Evolutionary conservation across 2,888 invertebrate species (phyloP).

Genomic region (Hemaris fuciformis): DNA sequence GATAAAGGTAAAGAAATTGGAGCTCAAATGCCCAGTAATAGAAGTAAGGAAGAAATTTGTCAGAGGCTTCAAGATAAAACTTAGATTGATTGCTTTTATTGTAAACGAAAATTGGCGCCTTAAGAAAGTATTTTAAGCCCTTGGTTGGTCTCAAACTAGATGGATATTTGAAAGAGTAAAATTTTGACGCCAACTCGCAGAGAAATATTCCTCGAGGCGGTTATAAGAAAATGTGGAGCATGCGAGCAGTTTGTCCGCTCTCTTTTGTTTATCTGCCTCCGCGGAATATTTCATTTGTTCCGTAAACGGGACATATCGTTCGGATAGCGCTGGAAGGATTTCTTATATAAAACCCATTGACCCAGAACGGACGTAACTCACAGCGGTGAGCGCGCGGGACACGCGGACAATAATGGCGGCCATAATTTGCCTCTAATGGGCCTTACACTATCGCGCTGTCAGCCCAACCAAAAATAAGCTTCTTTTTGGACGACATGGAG

Average conservation of each 20-base stretch:
- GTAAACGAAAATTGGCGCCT: not conserved
- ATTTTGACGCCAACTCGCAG: not conserved
- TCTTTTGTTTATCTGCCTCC: slow-evolving; percentile 1
- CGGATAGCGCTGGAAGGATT: slow-evolving; percentile 48
- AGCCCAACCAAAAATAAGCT: slow-evolving; percentile 75
- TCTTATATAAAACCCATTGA: slow-evolving; percentile 73
- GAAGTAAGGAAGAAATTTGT: not conserved
- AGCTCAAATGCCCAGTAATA: not conserved
- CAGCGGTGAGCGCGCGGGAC: slow-evolving; percentile 63
- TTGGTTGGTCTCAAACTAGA: not conserved
- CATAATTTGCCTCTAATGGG: slow-evolving; percentile 79
- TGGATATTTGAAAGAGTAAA: not conserved
- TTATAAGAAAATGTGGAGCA: not conserved
- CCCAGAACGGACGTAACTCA: slow-evolving; percentile 70
- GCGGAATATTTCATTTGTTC: slow-evolving; percentile 16
- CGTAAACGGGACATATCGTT: slow-evolving; percentile 17
- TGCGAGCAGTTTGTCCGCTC: slow-evolving; percentile 4
- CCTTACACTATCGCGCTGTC: slow-evolving; percentile 79
- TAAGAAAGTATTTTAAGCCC: not conserved
- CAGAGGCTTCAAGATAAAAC: not conserved
- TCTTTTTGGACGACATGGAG: slow-evolving; percentile 33
- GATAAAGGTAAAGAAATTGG: not conserved
- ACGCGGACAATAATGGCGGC: slow-evolving; percentile 74
- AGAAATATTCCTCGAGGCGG: slow-evolving; percentile 1
- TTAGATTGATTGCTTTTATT: slow-evolving; percentile 8